Percentiles rank a stretch among this genome's conserved stretches.
Evolutionary conservation across 2,888 invertebrate species (phyloP).

Genomic region (Creontiades dilutus): DNA sequence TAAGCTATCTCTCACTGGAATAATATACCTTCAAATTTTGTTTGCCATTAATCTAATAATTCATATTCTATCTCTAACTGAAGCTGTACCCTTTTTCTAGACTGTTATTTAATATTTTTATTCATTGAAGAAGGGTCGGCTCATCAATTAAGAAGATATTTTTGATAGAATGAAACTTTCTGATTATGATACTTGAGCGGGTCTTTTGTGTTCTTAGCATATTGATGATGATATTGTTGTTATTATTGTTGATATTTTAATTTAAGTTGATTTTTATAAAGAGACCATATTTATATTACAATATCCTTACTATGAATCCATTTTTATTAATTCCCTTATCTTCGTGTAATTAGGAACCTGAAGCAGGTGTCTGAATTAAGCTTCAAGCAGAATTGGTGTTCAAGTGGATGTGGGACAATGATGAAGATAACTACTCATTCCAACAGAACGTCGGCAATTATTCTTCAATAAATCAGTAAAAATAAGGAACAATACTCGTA

Average conservation of each 20-base stretch:
- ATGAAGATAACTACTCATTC: too few relatives aligned
- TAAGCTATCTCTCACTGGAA: not conserved
- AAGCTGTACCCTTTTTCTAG: constrained; percentile 67
- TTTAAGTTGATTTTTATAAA: constrained; percentile 60
- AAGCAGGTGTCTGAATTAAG: too few relatives aligned
- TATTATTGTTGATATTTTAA: constrained; percentile 64
- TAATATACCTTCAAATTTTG: constrained; percentile 7
- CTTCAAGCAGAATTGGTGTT: too few relatives aligned
- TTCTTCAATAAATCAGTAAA: too few relatives aligned
- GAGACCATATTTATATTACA: constrained; percentile 51
- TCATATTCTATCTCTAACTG: constrained; percentile 58
- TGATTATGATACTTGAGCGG: constrained; percentile 59
- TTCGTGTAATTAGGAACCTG: not conserved
- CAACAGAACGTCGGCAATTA: too few relatives aligned
- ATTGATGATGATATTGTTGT: constrained; percentile 55
- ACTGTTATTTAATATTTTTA: constrained; percentile 63
- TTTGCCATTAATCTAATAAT: constrained; percentile 10
- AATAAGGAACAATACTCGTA: too few relatives aligned
- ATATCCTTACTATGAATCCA: constrained; percentile 47
- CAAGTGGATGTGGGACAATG: too few relatives aligned
- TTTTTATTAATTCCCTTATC: not conserved
- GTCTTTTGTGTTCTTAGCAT: constrained; percentile 68
- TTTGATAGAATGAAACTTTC: constrained; percentile 64
- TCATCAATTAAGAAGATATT: constrained; percentile 65
- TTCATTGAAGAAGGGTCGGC: constrained; percentile 68